Percentiles rank a stretch among this genome's conserved stretches.
Conservation (phyloP, 2,888 invertebrate genomes). For the Trypoxylon attenuatum region DNA sequence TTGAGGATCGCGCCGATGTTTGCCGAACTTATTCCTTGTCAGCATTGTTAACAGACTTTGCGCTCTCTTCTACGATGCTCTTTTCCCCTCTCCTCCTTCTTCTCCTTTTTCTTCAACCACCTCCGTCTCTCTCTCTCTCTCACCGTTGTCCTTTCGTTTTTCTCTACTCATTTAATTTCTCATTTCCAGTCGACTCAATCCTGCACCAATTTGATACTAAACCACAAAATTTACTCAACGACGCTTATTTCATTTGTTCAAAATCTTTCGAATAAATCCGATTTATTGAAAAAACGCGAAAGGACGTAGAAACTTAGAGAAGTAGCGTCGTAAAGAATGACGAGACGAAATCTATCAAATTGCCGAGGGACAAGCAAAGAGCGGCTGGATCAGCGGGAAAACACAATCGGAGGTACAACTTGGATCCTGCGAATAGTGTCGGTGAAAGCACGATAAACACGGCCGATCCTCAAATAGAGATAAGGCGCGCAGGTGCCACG, state of each 20-base stretch:
- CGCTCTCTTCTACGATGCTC: conserved; percentile 40
- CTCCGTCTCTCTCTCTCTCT: not conserved
- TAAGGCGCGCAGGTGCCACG: conserved; percentile 38
- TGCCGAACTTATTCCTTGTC: conserved; percentile 71
- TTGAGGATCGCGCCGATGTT: conserved; percentile 71
- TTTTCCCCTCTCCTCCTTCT: conserved; percentile 18
- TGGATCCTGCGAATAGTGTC: conserved; percentile 4
- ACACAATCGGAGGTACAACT: too few relatives aligned
- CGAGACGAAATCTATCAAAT: not conserved
- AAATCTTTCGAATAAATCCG: not conserved
- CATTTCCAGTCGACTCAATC: too few relatives aligned
- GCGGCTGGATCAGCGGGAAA: too few relatives aligned
- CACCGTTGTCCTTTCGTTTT: not conserved
- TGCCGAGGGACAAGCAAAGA: not conserved
- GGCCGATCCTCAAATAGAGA: conserved; percentile 27
- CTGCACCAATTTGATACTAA: too few relatives aligned
- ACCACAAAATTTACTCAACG: too few relatives aligned
- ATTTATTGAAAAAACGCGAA: not conserved
- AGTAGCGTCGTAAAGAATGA: not conserved
- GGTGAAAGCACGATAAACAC: conserved; percentile 10
- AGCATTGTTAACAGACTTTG: conserved; percentile 68
- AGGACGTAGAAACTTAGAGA: not conserved
- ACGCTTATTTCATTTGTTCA: too few relatives aligned
- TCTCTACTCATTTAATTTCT: not conserved
- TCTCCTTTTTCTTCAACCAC: conserved; percentile 10